These are phyloP conservation scores for Pseudomugil gertrudae DNA, from an alignment of 2,797 vertebrate genomes.

Conservation along the genomic window DNA sequence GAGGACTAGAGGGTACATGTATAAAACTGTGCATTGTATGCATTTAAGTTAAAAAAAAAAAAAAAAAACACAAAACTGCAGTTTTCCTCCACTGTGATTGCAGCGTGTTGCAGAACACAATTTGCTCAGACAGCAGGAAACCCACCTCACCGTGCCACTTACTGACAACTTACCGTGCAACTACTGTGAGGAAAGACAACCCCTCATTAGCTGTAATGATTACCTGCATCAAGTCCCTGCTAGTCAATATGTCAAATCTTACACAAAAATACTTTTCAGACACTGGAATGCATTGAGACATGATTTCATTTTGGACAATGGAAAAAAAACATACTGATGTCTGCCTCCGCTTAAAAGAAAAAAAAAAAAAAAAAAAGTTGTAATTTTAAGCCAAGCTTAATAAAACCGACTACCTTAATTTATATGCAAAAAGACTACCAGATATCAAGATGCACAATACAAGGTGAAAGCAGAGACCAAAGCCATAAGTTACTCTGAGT, in stretches of 20 bases:
- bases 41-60: too few species aligned
- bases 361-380: neutral
- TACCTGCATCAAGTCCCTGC: neutral
- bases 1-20: too few species aligned
- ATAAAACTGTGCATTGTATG: too few species aligned
- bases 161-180: conserved; percentile 1
- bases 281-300: neutral
- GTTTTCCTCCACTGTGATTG: too few species aligned
- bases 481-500: neutral
- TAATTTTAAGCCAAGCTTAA: too few species aligned
- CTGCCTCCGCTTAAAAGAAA: too few species aligned
- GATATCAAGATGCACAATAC: conserved; percentile 11
- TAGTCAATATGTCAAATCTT: neutral
- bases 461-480: neutral
- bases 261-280: neutral
- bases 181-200: conserved; percentile 10
- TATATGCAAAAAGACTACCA: neutral
- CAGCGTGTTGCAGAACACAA: neutral
- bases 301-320: neutral
- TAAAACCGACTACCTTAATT: too few species aligned
- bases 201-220: conserved; percentile 7
- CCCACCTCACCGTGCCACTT: neutral
- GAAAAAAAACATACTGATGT: too few species aligned
- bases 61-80: too few species aligned
- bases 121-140: neutral